A percentile compares a stretch with the other conserved stretches of the same genome.
Conservation (phyloP, 1,140 invertebrate species). For the Vanessa tameamea region DNA sequence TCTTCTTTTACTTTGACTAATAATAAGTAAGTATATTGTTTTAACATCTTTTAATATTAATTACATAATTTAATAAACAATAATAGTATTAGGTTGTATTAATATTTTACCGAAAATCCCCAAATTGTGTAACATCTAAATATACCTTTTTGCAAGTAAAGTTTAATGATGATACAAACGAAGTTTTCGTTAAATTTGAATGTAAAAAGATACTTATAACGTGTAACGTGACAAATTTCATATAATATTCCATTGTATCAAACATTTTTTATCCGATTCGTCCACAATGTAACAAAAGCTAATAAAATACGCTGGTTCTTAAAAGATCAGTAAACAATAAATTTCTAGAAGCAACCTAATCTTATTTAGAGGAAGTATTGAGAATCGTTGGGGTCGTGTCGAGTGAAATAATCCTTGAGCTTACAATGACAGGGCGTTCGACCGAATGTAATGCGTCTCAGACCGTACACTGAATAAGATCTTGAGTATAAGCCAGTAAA, state of each 20-base stretch:
- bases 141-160: too few relatives aligned
- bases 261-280: not conserved
- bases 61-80: too few relatives aligned
- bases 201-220: too few relatives aligned
- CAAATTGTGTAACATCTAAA: too few relatives aligned
- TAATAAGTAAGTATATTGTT: too few relatives aligned
- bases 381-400: conserved; percentile 3
- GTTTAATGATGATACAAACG: too few relatives aligned
- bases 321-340: conserved; percentile 8
- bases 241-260: not conserved
- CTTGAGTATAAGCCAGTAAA: not conserved
- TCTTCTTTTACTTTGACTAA: too few relatives aligned
- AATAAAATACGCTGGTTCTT: not conserved
- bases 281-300: not conserved
- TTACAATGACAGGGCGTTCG: conserved; percentile 17
- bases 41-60: too few relatives aligned
- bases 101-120: too few relatives aligned
- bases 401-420: conserved; percentile 26
- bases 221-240: too few relatives aligned
- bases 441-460: conserved; percentile 20
- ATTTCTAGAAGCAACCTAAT: conserved; percentile 10
- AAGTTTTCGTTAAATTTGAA: too few relatives aligned
- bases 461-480: not conserved
- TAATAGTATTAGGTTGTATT: too few relatives aligned
- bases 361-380: conserved; percentile 25